A percentile compares a stretch with the other conserved stretches of the same genome.
These are phyloP conservation scores for Paracyprichromis sp. DNA, from an alignment of 2,113 vertebrate species.

Conservation along the genomic window DNA sequence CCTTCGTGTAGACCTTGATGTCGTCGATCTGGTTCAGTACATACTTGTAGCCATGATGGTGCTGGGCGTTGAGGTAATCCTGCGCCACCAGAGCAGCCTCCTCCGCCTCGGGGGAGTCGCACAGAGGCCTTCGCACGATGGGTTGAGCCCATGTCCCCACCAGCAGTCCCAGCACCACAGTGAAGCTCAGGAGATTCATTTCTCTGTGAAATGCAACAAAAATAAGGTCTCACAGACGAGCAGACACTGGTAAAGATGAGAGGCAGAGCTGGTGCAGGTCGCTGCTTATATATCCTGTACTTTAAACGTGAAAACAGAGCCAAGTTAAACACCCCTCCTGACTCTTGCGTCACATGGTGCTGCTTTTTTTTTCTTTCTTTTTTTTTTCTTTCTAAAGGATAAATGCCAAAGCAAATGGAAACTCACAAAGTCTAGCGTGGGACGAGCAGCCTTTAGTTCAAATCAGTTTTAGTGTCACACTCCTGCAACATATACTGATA, in stretches of 20 bases:
- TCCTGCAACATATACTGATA: neutral
- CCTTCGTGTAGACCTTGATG: slow-evolving; percentile 63
- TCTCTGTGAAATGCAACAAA: neutral
- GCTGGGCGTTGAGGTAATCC: slow-evolving; percentile 77
- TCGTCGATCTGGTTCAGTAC: slow-evolving; percentile 79
- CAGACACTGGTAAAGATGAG: neutral
- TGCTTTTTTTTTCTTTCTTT: neutral
- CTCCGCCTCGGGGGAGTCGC: no score
- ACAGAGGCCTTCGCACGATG: no score
- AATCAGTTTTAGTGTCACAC: neutral
- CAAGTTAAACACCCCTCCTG: no score
- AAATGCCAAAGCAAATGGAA: slow-evolving; percentile 53
- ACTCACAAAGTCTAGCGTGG: neutral
- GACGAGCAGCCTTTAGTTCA: neutral
- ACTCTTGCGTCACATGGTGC: no score
- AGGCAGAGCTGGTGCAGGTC: no score
- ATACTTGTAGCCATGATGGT: slow-evolving; percentile 79
- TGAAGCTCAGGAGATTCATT: no score
- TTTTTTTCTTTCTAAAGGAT: neutral
- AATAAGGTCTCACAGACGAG: neutral
- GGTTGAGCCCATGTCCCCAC: no score
- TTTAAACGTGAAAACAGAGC: no score
- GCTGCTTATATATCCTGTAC: no score
- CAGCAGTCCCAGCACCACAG: no score
- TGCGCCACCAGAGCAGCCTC: slow-evolving; percentile 69